These are phyloP conservation scores for Erithacus rubecula DNA, from an alignment of 2,797 vertebrate species.

Conservation along the genomic window DNA sequence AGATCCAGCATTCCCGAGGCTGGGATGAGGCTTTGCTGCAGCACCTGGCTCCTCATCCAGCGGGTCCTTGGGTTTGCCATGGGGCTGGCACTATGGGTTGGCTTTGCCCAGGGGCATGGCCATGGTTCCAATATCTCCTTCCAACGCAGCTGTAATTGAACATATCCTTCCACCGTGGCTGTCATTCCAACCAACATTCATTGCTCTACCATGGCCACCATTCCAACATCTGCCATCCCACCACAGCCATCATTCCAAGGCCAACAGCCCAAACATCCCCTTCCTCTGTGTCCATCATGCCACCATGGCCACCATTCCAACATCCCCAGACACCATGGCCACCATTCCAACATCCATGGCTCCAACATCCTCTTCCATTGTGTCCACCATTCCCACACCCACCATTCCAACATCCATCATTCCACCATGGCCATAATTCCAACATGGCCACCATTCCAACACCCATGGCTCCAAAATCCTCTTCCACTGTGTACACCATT, in stretches of 20 bases:
- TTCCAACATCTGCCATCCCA: neutral
- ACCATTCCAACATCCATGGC: neutral
- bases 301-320: neutral
- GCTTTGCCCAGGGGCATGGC: neutral
- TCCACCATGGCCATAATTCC: neutral
- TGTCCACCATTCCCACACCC: too few species aligned
- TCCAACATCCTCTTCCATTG: too few species aligned
- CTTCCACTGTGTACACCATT: too few species aligned
- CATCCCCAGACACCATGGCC: too few species aligned
- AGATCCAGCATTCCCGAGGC: neutral
- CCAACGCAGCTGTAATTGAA: too few species aligned
- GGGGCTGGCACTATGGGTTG: neutral
- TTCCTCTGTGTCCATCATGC: too few species aligned
- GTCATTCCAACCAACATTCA: neutral
- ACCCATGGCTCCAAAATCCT: too few species aligned
- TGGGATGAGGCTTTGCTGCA: neutral
- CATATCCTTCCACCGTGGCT: neutral
- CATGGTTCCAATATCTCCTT: too few species aligned
- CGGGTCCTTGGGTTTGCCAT: neutral
- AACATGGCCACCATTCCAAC: neutral
- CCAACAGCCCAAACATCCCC: neutral
- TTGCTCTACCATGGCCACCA: neutral
- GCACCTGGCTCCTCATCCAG: rapidly evolving
- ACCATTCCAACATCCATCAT: neutral
- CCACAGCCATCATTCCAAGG: neutral